These are phyloP conservation scores for Ephydatia muelleri DNA, from an alignment of 37 sponge, comb jelly and placozoan genomes.

Conservation along the genomic window DNA sequence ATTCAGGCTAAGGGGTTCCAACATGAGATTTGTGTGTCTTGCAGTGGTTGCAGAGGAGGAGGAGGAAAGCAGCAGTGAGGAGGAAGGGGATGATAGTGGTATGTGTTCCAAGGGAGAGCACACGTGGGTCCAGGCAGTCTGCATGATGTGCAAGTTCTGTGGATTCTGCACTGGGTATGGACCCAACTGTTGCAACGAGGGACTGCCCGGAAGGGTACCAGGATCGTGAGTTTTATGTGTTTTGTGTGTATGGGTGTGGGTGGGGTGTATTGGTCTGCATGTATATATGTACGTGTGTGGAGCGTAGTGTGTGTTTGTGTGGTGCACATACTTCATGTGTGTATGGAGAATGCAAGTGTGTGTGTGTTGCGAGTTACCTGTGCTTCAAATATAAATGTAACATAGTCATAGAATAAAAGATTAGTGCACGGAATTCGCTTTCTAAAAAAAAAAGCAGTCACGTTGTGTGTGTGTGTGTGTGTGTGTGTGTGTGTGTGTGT, in stretches of 20 bases:
- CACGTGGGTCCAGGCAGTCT: conserved; percentile 69
- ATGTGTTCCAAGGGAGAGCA: conserved; percentile 81
- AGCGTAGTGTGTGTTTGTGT: background rate
- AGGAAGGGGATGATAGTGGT: conserved; percentile 35
- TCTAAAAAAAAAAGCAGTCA: too few relatives aligned
- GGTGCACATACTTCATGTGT: background rate
- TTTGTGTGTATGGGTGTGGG: conserved; percentile 14
- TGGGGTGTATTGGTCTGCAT: background rate
- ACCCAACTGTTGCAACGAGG: conserved; percentile 86
- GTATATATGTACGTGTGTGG: background rate
- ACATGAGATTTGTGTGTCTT: too few relatives aligned
- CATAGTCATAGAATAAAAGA: too few relatives aligned
- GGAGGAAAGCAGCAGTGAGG: conserved; percentile 51
- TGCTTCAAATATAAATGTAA: too few relatives aligned
- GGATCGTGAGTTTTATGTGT: conserved; percentile 75
- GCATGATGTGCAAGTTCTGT: conserved; percentile 87
- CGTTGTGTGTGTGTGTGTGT: background rate
- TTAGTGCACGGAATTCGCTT: too few relatives aligned
- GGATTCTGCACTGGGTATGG: conserved; percentile 96
- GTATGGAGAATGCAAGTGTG: background rate
- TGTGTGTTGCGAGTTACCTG: too few relatives aligned
- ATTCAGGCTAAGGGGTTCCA: too few relatives aligned
- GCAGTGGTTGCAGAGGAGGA: background rate
- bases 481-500: too few relatives aligned
- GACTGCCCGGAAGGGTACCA: conserved; percentile 67